Conservation (phyloP, 1,140 invertebrate genomes). For the Pristionchus pacificus region DNA sequence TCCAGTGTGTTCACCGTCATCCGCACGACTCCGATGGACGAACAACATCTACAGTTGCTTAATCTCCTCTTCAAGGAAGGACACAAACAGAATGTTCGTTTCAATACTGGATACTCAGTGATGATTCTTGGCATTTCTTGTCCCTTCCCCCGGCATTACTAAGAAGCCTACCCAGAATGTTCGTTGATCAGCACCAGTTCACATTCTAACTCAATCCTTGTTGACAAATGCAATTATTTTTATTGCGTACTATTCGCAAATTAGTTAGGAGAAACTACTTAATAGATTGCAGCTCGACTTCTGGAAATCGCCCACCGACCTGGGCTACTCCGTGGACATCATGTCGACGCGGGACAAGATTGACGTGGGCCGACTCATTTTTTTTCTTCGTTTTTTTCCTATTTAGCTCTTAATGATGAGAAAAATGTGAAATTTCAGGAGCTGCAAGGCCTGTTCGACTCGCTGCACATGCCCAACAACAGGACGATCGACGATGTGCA, state of each 20-base stretch:
- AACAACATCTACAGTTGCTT: background rate
- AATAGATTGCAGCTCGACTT: constrained; percentile 61
- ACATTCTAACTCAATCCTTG: too few relatives aligned
- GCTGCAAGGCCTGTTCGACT: constrained; percentile 67
- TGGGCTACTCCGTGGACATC: constrained; percentile 69
- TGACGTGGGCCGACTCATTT: too few relatives aligned
- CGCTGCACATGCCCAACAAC: constrained; percentile 67
- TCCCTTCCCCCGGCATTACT: background rate
- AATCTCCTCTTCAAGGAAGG: background rate
- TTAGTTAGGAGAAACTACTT: too few relatives aligned
- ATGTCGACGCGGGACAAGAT: constrained; percentile 69
- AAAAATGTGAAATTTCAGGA: too few relatives aligned
- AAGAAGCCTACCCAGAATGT: too few relatives aligned
- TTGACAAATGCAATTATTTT: too few relatives aligned
- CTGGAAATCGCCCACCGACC: constrained; percentile 61
- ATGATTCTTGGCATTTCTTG: background rate
- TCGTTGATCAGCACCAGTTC: too few relatives aligned
- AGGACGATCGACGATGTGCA: constrained; percentile 70
- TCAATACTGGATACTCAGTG: background rate
- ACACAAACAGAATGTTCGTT: background rate
- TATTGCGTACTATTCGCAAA: too few relatives aligned
- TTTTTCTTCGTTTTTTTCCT: too few relatives aligned
- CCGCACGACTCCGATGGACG: background rate
- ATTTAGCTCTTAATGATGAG: too few relatives aligned
- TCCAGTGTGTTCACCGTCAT: background rate